These are phyloP conservation scores for Momotus momota DNA, from an alignment of 2,797 vertebrate species.

Conservation along the genomic window DNA sequence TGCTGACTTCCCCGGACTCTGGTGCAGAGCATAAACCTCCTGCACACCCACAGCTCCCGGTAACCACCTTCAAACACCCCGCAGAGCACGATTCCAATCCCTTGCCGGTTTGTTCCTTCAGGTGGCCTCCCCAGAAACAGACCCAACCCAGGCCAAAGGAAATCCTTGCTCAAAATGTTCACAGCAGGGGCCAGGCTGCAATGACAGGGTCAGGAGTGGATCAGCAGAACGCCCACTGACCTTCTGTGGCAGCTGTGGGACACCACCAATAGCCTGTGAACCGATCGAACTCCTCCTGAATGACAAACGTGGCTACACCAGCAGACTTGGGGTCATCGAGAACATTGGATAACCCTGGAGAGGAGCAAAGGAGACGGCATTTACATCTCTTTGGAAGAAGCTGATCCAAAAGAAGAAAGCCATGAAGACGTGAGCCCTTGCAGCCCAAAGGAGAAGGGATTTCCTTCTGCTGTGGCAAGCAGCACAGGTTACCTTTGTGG, in stretches of 20 bases:
- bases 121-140: not conserved
- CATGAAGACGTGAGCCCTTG: not conserved
- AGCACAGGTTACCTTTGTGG: constrained; percentile 77
- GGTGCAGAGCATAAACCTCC: not conserved
- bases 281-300: constrained; percentile 98
- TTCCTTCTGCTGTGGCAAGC: not conserved
- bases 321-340: constrained; percentile 95
- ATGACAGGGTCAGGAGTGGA: not conserved
- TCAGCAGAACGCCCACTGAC: constrained; percentile 79
- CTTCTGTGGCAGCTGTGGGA: constrained; percentile 87
- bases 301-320: constrained; percentile 97
- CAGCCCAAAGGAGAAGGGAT: not conserved
- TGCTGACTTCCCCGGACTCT: not conserved
- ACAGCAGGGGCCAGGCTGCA: not conserved
- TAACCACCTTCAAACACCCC: not conserved
- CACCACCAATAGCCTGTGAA: constrained; percentile 99
- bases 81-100: not conserved
- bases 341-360: constrained; percentile 89
- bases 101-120: not conserved
- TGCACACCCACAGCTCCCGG: not conserved
- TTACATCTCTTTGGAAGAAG: not conserved
- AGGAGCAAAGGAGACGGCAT: not conserved
- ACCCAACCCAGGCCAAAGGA: not conserved
- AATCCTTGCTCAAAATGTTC: not conserved
- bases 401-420: not conserved